Base-by-base conservation (phyloP, 2,888 invertebrate genomes). In the Seira sanloemensis region DNA sequence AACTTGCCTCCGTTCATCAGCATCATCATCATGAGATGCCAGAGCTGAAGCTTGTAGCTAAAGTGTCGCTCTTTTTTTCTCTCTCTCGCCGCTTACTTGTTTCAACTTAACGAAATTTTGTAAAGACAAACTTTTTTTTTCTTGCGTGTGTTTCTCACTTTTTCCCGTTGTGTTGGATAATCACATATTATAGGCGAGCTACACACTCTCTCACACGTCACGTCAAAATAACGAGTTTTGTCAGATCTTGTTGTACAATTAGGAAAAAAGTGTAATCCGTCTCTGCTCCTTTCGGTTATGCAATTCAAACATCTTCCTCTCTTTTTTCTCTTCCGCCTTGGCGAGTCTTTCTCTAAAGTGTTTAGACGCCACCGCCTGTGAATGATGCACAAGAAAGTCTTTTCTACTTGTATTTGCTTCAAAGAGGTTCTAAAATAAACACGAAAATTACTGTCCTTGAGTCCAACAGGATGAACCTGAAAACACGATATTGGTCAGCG, bases 171-270 rank as follows among this genome's bases (percentile, higher is more conserved):
- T 74, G 25, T 67, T 18, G 23, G 77, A 78, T 78, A 78, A 78
- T 84, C 83, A 78, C 72, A 81, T 18, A 65, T 75, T 65, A 71
- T 77, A 5, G 37, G 26, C 19, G 27, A n/a, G 18, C 4, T 50
- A 37, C 24, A 78, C 24, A 65, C 2, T 54, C 37, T 2, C 19
- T 21, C 26, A 46, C 76, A 84, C 78, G 58, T 78, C 78, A 84
- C 75, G 78, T 84, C 78, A 79, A 78, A 84, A 79, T 71, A 84
- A 84, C 84, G 78, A 78, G 78, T 84, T 84, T 78, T 84, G 78
- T 79, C 84, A 84, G 78, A 76, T 84, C 78, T 73, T 76, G 71
- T 71, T 79, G 78, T 76, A 79, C 78, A 84, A 84, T 84, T 84
- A 84, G 78, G 83, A 75, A n/a, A 37, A 58, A 58, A 75, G 62